These are phyloP conservation scores for Mimachlamys varia DNA, from an alignment of 2,888 invertebrate genomes.

Conservation along the genomic window DNA sequence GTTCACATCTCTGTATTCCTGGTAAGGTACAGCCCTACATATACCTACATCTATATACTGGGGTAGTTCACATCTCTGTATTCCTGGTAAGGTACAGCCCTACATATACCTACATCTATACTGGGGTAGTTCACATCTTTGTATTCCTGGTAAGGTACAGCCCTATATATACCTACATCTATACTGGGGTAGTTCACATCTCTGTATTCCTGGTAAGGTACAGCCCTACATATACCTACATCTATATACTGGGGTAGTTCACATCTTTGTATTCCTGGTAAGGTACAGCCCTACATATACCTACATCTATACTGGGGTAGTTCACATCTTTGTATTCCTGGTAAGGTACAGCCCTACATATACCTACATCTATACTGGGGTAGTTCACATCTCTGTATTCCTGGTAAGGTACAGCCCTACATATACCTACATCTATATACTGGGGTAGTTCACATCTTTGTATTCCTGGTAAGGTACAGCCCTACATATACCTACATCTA, in stretches of 20 bases:
- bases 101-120: neutral
- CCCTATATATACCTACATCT: neutral
- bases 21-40: neutral
- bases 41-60: neutral
- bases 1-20: neutral
- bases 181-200: neutral
- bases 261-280: neutral
- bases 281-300: neutral
- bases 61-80: neutral
- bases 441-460: neutral
- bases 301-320: neutral
- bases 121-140: neutral
- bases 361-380: neutral
- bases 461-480: neutral
- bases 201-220: neutral
- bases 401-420: neutral
- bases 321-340: neutral
- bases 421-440: neutral
- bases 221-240: neutral
- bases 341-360: neutral
- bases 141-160: neutral
- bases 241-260: too few species aligned
- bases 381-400: neutral
- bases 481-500: neutral
- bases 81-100: neutral